Conservation (phyloP, 2,113 vertebrate species). For the mouse (Mus musculus) region DNA sequence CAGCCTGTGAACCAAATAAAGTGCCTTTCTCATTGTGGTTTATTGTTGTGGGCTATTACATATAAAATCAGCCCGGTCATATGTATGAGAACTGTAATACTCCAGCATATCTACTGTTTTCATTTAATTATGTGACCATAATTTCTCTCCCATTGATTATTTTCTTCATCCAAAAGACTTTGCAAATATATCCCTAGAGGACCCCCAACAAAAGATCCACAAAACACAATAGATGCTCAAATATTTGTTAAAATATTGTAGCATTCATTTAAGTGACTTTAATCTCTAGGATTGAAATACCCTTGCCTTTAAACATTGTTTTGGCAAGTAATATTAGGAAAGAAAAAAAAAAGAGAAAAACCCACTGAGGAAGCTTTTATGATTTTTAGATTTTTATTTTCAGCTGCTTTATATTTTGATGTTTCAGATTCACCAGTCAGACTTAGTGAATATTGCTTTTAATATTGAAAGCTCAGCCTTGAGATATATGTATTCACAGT, state of each 20-base stretch:
- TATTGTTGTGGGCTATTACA: not conserved
- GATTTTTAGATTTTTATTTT: slow-evolving; percentile 8
- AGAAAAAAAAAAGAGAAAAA: not conserved
- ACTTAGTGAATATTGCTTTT: not conserved
- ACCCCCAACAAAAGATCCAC: not conserved
- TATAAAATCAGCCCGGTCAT: not conserved
- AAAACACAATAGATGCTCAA: not conserved
- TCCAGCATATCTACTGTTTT: not conserved
- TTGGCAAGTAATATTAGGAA: not conserved
- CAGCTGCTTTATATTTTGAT: slow-evolving; percentile 21
- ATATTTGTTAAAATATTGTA: not conserved
- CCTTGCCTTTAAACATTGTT: not conserved
- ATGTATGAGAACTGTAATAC: not conserved
- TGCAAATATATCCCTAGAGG: not conserved
- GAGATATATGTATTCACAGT: not conserved
- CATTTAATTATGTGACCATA: not conserved
- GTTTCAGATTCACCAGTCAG: not conserved
- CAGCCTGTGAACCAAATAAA: not conserved
- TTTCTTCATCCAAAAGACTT: not conserved
- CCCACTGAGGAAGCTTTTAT: not conserved
- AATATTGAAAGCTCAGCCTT: slow-evolving; percentile 9
- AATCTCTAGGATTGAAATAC: not conserved
- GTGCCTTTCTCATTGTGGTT: not conserved
- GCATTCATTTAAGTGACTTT: slow-evolving; percentile 33
- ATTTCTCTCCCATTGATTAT: not conserved